Evolutionary conservation across 2,797 vertebrate genomes (phyloP), one percentile per base, ranked within the genome.

Genomic region (Malurus leucopterus): DNA sequence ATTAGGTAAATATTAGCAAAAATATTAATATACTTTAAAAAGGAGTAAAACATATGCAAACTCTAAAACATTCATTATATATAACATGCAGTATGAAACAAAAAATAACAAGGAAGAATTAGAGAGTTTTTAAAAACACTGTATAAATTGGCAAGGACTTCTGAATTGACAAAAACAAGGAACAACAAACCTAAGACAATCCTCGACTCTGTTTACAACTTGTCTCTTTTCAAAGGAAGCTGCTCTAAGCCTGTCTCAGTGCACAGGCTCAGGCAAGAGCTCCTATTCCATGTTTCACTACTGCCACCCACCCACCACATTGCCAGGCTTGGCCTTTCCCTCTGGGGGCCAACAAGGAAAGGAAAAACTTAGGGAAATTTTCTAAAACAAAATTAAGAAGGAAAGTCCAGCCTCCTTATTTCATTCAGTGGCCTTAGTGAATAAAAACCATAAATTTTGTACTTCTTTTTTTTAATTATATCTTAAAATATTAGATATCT

Each of bases 1-100:
- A 86, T 97, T 97, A 96, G 90, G 47, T 32, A 95, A 90, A 74
- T 91, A 83, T 96, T 96, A 96, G 92, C 79, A 88, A 93, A 93
- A 95, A 87, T 43, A 95, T 90, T 93, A 95, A 93, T 93, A 64
- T 8, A 64, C 6, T 77, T 90, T 82, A 80, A n/a, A 41, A 50
- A 81, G 73, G 27, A 89, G 40, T 44, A 96, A 93, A 62, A 91
- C 46, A 92, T 78, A 69, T 0, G 12, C 69, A 84, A 79, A 64
- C 49, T 65, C 69, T 8, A 62, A 59, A 92, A 70, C 23, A 73
- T 54, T 88, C 47, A 83, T 61, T 47, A 71, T 16, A 74, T 15
- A 21, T 58, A 93, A 80, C 89, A 92, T 90, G 85, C 86, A 90
- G 54, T 23, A 79, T 19, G 77, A 93, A 72, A 21, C 41, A 63